Evolutionary conservation across 2,888 invertebrate genomes (phyloP).

Genomic region (Anthrax anthrax): DNA sequence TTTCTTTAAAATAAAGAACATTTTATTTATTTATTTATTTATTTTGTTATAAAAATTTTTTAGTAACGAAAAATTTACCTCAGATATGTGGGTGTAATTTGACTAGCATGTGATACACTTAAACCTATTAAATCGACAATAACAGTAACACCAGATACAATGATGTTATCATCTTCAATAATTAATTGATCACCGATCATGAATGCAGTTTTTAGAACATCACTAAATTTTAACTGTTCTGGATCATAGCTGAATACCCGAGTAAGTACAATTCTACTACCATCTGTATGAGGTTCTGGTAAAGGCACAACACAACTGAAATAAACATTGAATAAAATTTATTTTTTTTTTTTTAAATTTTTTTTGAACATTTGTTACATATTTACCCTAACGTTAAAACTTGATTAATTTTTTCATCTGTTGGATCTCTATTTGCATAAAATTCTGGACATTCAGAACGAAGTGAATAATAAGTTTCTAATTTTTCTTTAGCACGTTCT

Average conservation of each 20-base stretch:
- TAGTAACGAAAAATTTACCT: slow-evolving; percentile 33
- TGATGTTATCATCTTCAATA: slow-evolving; percentile 39
- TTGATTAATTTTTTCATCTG: slow-evolving; percentile 17
- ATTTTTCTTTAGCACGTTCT: slow-evolving; percentile 45
- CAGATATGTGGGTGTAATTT: slow-evolving; percentile 38
- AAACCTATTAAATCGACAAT: slow-evolving; percentile 40
- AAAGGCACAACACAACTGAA: slow-evolving; percentile 33
- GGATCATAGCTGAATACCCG: slow-evolving; percentile 1
- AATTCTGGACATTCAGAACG: slow-evolving; percentile 40
- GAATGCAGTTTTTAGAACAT: slow-evolving; percentile 4
- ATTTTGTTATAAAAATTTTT: neutral
- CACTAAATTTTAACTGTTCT: neutral
- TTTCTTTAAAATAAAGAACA: slow-evolving; percentile 7
- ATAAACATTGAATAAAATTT: neutral
- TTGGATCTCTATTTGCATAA: slow-evolving; percentile 31
- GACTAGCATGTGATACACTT: slow-evolving; percentile 37
- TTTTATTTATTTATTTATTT: neutral
- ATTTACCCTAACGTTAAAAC: slow-evolving; percentile 29
- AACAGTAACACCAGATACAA: slow-evolving; percentile 34
- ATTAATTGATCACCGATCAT: slow-evolving; percentile 33
- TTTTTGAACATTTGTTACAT: neutral
- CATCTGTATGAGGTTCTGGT: slow-evolving; percentile 26
- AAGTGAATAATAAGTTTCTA: slow-evolving; percentile 44
- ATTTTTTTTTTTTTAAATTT: neutral
- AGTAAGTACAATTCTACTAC: slow-evolving; percentile 20